Evolutionary conservation across 2,113 vertebrate genomes (phyloP).

Genomic region (Entomyzon cyanotis): DNA sequence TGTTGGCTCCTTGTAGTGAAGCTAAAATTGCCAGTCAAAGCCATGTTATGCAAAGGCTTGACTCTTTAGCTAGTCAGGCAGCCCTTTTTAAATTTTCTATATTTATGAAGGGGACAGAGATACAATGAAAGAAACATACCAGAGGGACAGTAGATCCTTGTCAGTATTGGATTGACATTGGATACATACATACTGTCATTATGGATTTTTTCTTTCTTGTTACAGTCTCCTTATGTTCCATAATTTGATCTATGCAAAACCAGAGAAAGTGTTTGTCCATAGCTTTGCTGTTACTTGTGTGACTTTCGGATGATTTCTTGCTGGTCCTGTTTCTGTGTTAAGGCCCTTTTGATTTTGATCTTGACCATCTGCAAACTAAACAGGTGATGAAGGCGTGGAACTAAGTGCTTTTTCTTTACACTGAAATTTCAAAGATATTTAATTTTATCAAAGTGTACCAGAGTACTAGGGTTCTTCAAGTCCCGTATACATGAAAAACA

Average conservation of each 20-base stretch:
- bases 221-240: background rate
- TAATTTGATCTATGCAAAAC: background rate
- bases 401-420: background rate
- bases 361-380: background rate
- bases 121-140: background rate
- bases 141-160: background rate
- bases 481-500: background rate
- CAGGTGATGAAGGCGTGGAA: background rate
- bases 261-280: background rate
- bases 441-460: background rate
- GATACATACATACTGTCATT: background rate
- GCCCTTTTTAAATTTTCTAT: background rate
- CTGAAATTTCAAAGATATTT: background rate
- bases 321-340: background rate
- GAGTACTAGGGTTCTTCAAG: background rate
- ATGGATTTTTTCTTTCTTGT: background rate
- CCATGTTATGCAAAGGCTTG: background rate
- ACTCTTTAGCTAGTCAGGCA: background rate
- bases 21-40: background rate
- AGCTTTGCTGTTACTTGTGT: background rate
- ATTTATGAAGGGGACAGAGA: background rate
- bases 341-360: background rate
- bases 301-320: background rate
- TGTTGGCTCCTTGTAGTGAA: background rate
- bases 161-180: background rate